Evolutionary conservation across 2,797 vertebrate genomes (phyloP), one percentile per base, ranked within the genome.

Genomic region (Hapalemur alaotrensis): DNA sequence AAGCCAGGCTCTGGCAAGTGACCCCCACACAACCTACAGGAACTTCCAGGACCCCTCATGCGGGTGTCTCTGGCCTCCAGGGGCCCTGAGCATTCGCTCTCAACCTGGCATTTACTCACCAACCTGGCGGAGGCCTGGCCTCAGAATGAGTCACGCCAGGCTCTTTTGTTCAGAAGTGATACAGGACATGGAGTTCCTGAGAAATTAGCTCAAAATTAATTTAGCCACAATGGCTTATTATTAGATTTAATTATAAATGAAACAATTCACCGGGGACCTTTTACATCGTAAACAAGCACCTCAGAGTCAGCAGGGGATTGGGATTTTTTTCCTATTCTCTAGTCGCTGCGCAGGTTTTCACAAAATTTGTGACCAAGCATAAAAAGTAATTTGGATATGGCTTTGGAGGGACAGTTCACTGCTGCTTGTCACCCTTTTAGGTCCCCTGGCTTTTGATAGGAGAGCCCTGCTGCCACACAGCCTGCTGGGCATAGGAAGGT

Each of bases 201-300:
- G 94, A 93, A 97, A 97, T 97, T 93, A 86, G 70, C 85, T 95
- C 54, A 67, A 95, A 97, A 97, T 97, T 97, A 96, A 98, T 97
- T 96, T 96, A 97, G 82, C 82, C 82, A 97, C 82, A 83, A 95
- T 92, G 63, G 90, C 69, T 95, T 97, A 87, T 97, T 95, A 97
- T 96, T 97, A 95, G 96, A 95, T 95, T 97, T 97, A 97, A 97
- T 97, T 96, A 91, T 89, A 97, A 96, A 95, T 59, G 95, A 93
- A 97, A 97, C 0, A 12, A 93, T 89, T 95, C 61, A 12, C 95
- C 63, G 81, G 95, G 94, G 95, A 96, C 89, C 63, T 95, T 94
- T 89, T 67, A 91, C 88, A 92, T 97, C 91, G 96, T 97, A 94
- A 97, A 97, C 96, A 97, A 96, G 92, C 89, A 96, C 92, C 95